Conservation (phyloP, 2,113 vertebrate species). For the Peromyscus leucopus region DNA sequence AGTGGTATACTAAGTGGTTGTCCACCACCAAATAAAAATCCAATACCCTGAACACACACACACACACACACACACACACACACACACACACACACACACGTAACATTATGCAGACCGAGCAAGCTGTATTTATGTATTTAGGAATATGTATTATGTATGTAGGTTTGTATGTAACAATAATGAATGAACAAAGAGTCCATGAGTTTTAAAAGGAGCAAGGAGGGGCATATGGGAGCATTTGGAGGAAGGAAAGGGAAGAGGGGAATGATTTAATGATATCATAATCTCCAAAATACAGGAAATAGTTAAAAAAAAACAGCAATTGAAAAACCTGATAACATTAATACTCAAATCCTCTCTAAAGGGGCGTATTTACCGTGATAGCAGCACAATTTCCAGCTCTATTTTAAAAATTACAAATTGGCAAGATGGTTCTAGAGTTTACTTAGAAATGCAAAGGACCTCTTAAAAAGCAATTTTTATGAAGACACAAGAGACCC, state of each 20-base stretch:
- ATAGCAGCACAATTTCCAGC: background rate
- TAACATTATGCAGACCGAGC: background rate
- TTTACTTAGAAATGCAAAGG: conserved; percentile 56
- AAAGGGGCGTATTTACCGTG: background rate
- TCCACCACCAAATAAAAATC: background rate
- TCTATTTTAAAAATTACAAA: background rate
- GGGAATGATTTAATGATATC: background rate
- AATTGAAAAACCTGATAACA: background rate
- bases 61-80: too few species aligned
- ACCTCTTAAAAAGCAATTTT: background rate
- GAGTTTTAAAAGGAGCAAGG: background rate
- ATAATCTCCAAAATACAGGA: background rate
- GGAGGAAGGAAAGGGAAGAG: background rate
- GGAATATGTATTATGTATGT: background rate
- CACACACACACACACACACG: too few species aligned
- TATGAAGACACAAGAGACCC: background rate
- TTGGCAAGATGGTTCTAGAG: conserved; percentile 16
- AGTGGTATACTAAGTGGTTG: too few species aligned
- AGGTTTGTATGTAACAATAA: background rate
- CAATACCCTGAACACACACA: background rate
- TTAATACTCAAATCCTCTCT: background rate
- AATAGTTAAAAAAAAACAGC: background rate
- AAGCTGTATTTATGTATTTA: background rate
- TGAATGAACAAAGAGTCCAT: background rate
- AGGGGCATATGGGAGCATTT: background rate